These are phyloP conservation scores for Cydia amplana DNA, from an alignment of 1,140 invertebrate genomes.

Conservation along the genomic window DNA sequence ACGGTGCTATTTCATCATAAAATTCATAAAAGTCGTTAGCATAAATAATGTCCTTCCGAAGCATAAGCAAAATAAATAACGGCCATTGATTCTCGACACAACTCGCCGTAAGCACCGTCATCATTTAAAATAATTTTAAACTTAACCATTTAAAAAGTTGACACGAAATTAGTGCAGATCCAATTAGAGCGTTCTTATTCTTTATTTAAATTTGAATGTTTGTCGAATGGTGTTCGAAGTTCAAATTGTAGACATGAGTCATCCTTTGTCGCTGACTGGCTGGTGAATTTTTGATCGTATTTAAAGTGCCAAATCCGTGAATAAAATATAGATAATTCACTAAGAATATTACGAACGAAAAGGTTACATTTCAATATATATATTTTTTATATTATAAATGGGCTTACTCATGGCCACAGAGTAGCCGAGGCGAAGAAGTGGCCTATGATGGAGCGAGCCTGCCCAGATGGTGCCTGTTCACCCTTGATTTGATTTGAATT, in stretches of 20 bases:
- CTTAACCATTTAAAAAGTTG: neutral
- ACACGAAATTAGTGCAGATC: constrained; percentile 11
- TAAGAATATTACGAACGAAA: neutral
- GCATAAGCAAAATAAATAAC: neutral
- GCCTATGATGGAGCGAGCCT: too few relatives aligned
- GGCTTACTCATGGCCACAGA: too few relatives aligned
- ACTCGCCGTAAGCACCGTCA: neutral
- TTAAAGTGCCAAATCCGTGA: neutral
- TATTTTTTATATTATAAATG: too few relatives aligned
- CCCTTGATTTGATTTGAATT: too few relatives aligned
- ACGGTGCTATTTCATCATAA: neutral
- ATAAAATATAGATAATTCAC: constrained; percentile 18
- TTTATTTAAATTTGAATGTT: neutral
- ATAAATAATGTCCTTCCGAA: neutral
- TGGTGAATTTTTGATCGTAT: neutral
- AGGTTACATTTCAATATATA: neutral
- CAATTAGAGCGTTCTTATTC: neutral
- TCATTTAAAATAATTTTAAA: neutral
- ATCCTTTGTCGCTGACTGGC: neutral
- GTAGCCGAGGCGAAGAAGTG: too few relatives aligned
- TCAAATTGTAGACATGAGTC: constrained; percentile 1
- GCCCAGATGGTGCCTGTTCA: too few relatives aligned
- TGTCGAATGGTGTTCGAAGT: neutral
- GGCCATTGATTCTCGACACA: neutral
- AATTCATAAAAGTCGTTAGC: neutral